Percentiles rank a stretch among this genome's conserved stretches.
Evolutionary conservation across 2,888 invertebrate genomes (phyloP).

Genomic region (Hydropsyche betteni): DNA sequence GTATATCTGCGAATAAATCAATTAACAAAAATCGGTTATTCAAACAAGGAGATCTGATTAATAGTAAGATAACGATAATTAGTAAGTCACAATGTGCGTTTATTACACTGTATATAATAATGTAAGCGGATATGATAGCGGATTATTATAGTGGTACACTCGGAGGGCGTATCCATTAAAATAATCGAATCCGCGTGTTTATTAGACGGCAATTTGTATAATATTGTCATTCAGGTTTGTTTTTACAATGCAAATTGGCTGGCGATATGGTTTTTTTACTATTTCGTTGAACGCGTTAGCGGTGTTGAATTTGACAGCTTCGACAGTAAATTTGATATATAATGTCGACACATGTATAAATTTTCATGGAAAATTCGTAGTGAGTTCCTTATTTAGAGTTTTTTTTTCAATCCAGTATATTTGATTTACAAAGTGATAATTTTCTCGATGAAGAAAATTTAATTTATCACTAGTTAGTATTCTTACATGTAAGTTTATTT

Average conservation of each 20-base stretch:
- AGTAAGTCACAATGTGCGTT: neutral
- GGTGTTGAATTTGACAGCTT: no score
- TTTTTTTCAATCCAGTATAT: no score
- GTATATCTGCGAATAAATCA: slow-evolving; percentile 24
- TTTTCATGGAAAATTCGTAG: no score
- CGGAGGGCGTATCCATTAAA: slow-evolving; percentile 29
- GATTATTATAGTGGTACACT: slow-evolving; percentile 14
- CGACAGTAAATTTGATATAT: no score
- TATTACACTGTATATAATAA: slow-evolving; percentile 4
- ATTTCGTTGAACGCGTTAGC: neutral
- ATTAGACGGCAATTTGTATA: slow-evolving; percentile 24
- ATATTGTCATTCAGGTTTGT: slow-evolving; percentile 9
- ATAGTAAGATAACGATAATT: slow-evolving; percentile 7
- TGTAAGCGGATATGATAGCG: slow-evolving; percentile 29
- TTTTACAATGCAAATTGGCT: slow-evolving; percentile 6
- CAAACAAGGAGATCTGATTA: slow-evolving; percentile 14
- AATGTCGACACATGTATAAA: no score
- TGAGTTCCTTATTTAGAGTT: no score
- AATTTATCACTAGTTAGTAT: no score
- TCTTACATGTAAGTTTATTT: no score
- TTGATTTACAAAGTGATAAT: no score
- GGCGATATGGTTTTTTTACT: neutral
- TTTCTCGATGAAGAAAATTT: no score
- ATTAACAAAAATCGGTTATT: slow-evolving; percentile 19
- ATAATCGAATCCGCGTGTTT: slow-evolving; percentile 32